Evolutionary conservation across 2,797 vertebrate genomes (phyloP), one percentile per base, ranked within the genome.

Genomic region (Diplodus puntazzo): DNA sequence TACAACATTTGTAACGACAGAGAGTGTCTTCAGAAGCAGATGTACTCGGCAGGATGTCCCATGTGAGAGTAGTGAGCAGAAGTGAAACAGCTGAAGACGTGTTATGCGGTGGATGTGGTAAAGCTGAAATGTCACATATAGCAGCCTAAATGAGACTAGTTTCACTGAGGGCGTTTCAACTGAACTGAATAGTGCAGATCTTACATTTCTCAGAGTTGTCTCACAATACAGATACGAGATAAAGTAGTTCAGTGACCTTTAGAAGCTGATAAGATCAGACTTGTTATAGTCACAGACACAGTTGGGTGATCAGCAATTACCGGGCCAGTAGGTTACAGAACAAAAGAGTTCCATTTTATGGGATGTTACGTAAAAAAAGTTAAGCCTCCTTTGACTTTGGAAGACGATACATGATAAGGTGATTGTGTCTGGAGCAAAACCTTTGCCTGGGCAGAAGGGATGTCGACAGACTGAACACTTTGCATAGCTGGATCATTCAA

Each of bases 41-140:
- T 81, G 83, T 53, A 7, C 42, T 62, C 13, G 50, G 80, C 88
- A 91, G 91, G 90, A 90, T 85, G 87, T 85, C 81, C 84, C 73
- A 66, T 82, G 75, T 79, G 88, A 89, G 50, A 86, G 52, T 13
- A 64, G 71, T 72, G 78, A 91, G 88, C 82, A 90, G 89, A 93
- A 93, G 75, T 87, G 88, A 93, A 91, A 89, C 45, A 67, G 52
- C 66, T 65, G 30, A 68, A 70, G 75, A 76, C 3, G n/a, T 48
- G 74, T 2, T 74, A 75, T 74, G 78, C 6, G 90, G 87, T 79
- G n/a, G 7, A 46, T 78, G 88, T 52, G 75, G 86, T 75, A 43
- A 50, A 53, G 50, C 64, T 68, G 23, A 85, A 63, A 79, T 78
- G 73, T 78, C 87, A 86, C 69, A 68, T 14, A 58, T 87, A 80